Evolutionary conservation across 35 echinoderm and acorn worm genomes (phyloP).

Genomic region (Amphiura filiformis): DNA sequence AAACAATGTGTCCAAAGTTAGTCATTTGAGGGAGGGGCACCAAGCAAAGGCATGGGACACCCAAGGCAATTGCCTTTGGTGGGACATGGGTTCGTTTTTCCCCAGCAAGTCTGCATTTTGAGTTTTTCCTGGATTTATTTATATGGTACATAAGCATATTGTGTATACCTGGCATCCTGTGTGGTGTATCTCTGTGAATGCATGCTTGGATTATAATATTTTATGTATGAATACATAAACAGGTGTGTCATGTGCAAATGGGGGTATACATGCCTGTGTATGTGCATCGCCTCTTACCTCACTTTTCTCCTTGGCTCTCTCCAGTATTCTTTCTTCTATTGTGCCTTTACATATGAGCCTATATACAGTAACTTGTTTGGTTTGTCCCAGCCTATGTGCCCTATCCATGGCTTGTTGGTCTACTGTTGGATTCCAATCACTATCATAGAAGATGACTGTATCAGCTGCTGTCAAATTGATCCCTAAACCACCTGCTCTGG

Average conservation of each 20-base stretch:
- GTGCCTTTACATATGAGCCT: constrained; percentile 97
- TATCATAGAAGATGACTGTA: constrained; percentile 98
- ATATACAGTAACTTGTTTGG: constrained; percentile 97
- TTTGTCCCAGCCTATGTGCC: constrained; percentile 93
- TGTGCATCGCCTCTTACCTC: too few relatives aligned
- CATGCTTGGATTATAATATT: not conserved
- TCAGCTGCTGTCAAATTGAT: constrained; percentile 97
- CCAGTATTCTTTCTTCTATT: constrained; percentile 91
- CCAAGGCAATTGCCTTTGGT: too few relatives aligned
- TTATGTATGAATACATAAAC: not conserved
- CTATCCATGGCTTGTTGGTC: constrained; percentile 99
- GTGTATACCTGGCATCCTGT: too few relatives aligned
- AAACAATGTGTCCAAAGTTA: too few relatives aligned
- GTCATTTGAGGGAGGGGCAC: too few relatives aligned
- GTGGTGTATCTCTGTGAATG: not conserved
- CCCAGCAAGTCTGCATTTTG: too few relatives aligned
- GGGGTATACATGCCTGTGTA: too few relatives aligned
- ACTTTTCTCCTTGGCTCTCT: constrained; percentile 95
- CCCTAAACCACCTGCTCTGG: constrained; percentile 90
- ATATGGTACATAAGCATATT: too few relatives aligned
- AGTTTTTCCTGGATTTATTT: too few relatives aligned
- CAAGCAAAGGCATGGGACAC: too few relatives aligned
- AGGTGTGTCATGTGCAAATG: not conserved
- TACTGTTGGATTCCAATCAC: constrained; percentile 99
- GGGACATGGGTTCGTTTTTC: too few relatives aligned